These are phyloP conservation scores for Anthopleura sola DNA, from an alignment of 64 coral and sea anemone genomes.

Conservation along the genomic window DNA sequence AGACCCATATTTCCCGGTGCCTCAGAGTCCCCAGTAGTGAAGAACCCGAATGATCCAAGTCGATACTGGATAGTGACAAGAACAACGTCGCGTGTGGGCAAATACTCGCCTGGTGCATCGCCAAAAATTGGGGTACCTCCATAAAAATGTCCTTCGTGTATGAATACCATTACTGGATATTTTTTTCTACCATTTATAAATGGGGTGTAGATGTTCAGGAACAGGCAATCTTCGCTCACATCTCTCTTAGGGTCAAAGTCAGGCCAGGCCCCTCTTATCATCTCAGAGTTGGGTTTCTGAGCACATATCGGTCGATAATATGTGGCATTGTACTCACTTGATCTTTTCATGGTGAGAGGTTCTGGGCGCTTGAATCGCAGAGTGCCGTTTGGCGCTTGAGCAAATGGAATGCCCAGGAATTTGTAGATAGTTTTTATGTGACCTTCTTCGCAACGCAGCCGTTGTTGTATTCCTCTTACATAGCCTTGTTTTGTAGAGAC, in stretches of 20 bases:
- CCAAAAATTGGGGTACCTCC: constrained; percentile 60
- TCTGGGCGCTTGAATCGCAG: constrained; percentile 34
- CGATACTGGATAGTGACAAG: constrained; percentile 84
- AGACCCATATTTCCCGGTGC: constrained; percentile 85
- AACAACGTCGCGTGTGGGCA: constrained; percentile 58
- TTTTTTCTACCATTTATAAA: not conserved
- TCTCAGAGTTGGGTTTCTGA: constrained; percentile 28
- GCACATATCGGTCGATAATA: constrained; percentile 59
- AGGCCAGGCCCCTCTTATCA: constrained; percentile 45
- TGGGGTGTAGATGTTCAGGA: constrained; percentile 75
- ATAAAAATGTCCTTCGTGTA: constrained; percentile 73
- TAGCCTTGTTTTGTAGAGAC: constrained; percentile 22
- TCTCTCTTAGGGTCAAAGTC: constrained; percentile 37
- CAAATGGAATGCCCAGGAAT: constrained; percentile 61
- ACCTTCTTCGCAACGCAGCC: constrained; percentile 20
- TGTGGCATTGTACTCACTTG: constrained; percentile 55
- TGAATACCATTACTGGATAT: constrained; percentile 74
- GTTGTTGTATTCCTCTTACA: constrained; percentile 22
- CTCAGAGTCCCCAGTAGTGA: constrained; percentile 56
- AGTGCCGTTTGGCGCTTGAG: constrained; percentile 13
- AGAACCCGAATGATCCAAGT: constrained; percentile 66
- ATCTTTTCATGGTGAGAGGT: constrained; percentile 19
- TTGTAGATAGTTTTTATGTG: constrained; percentile 27
- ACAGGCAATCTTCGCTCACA: constrained; percentile 79
- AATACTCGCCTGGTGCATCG: constrained; percentile 62